phyloP scores from a whole-genome alignment of 2,888 invertebrate genomes.

The Hecatera dysodea region DNA sequence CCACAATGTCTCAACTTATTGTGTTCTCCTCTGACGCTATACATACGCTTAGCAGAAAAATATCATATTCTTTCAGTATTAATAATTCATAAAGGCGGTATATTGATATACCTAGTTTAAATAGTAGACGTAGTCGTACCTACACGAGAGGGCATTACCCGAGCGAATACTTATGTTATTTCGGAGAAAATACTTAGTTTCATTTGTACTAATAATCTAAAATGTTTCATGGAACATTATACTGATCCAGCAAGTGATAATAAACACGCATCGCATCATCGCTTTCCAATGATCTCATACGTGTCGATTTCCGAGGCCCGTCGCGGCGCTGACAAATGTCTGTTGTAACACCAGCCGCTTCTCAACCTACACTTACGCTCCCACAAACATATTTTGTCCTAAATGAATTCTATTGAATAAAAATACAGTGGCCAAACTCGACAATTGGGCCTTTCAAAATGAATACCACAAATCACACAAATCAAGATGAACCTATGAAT shows the following conservation, averaged over 20 bases:
- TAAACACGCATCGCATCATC: constrained; percentile 1
- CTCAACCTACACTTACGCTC: constrained; percentile 1
- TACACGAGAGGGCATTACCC: constrained; percentile 12
- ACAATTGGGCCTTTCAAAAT: not conserved
- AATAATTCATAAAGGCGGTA: constrained; percentile 63
- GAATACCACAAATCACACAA: constrained; percentile 20
- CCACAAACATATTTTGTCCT: not conserved
- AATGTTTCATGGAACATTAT: constrained; percentile 5
- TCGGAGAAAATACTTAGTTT: constrained; percentile 1
- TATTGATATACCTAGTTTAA: constrained; percentile 28
- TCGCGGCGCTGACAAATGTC: constrained; percentile 26
- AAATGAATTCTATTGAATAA: not conserved
- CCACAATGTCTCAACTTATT: constrained; percentile 72
- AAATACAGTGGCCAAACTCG: not conserved
- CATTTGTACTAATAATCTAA: not conserved
- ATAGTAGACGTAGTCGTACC: not conserved
- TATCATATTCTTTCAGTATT: constrained; percentile 62
- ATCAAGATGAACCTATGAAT: constrained; percentile 39
- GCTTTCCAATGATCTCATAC: constrained; percentile 23
- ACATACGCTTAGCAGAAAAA: constrained; percentile 62
- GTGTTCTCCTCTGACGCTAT: constrained; percentile 60
- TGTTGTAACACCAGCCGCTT: constrained; percentile 43
- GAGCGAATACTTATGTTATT: not conserved
- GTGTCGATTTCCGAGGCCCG: constrained; percentile 18
- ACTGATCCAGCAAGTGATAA: constrained; percentile 8